phyloP scores from a whole-genome alignment of 2,888 invertebrate species.

The Rhodophaea formosa region DNA sequence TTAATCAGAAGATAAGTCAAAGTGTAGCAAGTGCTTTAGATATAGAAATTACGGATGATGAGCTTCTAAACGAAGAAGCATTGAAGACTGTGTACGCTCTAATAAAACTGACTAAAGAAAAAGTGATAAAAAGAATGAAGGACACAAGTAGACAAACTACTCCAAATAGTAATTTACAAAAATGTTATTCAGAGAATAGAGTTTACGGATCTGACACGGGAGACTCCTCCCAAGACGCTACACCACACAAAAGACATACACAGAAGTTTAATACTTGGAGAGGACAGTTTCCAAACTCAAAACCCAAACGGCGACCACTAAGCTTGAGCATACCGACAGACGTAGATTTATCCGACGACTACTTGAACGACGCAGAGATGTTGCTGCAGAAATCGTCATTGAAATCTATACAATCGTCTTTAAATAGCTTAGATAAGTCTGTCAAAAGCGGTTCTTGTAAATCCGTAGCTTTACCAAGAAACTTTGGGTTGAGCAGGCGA shows the following conservation, averaged over 20 bases:
- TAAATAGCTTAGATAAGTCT: slow-evolving; percentile 63
- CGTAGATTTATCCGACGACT: slow-evolving; percentile 61
- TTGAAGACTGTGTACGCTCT: slow-evolving; percentile 77
- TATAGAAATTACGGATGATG: slow-evolving; percentile 69
- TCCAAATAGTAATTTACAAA: slow-evolving; percentile 57
- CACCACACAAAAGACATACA: slow-evolving; percentile 55
- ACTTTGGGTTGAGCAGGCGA: slow-evolving; percentile 80
- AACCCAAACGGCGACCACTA: slow-evolving; percentile 64
- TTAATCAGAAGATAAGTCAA: slow-evolving; percentile 40
- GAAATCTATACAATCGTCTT: slow-evolving; percentile 66
- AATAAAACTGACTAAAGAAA: slow-evolving; percentile 74
- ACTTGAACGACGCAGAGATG: slow-evolving; percentile 50
- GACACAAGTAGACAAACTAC: slow-evolving; percentile 54
- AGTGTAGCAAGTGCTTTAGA: slow-evolving; percentile 61
- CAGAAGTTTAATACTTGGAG: slow-evolving; percentile 74
- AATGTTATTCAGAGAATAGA: slow-evolving; percentile 67
- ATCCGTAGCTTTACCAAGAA: slow-evolving; percentile 79
- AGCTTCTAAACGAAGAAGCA: slow-evolving; percentile 76
- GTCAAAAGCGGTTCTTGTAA: slow-evolving; percentile 57
- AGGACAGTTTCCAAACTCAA: slow-evolving; percentile 50
- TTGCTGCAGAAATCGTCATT: slow-evolving; percentile 59
- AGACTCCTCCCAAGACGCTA: slow-evolving; percentile 63
- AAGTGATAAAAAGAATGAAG: slow-evolving; percentile 71
- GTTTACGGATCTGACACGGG: slow-evolving; percentile 59
- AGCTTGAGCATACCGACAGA: slow-evolving; percentile 71